Conservation (phyloP, 2,888 invertebrate species). For the Phaonia tiefii region DNA sequence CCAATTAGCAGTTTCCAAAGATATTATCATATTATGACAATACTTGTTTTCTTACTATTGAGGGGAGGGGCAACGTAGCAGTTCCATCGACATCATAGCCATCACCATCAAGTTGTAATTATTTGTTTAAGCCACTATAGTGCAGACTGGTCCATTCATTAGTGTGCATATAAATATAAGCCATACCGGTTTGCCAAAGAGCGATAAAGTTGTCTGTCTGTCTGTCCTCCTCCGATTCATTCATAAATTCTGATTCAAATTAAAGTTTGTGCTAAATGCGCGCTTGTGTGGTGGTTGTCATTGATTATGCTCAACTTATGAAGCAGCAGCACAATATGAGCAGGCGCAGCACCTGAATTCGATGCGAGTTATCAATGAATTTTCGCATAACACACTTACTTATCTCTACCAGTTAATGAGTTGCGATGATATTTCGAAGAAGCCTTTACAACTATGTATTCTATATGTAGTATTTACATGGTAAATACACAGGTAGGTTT, state of each 20-base stretch:
- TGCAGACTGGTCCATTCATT: conserved; percentile 18
- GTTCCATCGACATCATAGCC: too few relatives aligned
- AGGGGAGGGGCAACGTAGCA: too few relatives aligned
- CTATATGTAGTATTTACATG: too few relatives aligned
- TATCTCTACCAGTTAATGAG: too few relatives aligned
- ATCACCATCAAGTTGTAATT: too few relatives aligned
- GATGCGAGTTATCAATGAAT: conserved; percentile 1
- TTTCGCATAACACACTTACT: background rate
- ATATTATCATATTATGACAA: conserved; percentile 14
- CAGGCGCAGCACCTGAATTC: conserved; percentile 6
- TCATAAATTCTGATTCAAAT: conserved; percentile 62
- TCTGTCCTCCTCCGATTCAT: conserved; percentile 40
- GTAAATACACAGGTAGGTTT: too few relatives aligned
- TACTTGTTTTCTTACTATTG: too few relatives aligned
- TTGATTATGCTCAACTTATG: background rate
- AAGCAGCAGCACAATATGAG: background rate
- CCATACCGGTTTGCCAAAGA: conserved; percentile 16
- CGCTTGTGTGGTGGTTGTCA: too few relatives aligned
- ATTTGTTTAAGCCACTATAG: too few relatives aligned
- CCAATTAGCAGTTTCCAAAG: conserved; percentile 31
- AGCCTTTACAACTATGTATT: too few relatives aligned
- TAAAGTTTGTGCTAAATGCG: background rate
- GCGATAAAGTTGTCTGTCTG: conserved; percentile 14
- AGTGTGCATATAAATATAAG: conserved; percentile 16
- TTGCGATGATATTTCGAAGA: too few relatives aligned